Percentiles rank a stretch among this genome's conserved stretches.
phyloP scores from a whole-genome alignment of 2,113 vertebrate species.

The Ammospiza nelsoni region DNA sequence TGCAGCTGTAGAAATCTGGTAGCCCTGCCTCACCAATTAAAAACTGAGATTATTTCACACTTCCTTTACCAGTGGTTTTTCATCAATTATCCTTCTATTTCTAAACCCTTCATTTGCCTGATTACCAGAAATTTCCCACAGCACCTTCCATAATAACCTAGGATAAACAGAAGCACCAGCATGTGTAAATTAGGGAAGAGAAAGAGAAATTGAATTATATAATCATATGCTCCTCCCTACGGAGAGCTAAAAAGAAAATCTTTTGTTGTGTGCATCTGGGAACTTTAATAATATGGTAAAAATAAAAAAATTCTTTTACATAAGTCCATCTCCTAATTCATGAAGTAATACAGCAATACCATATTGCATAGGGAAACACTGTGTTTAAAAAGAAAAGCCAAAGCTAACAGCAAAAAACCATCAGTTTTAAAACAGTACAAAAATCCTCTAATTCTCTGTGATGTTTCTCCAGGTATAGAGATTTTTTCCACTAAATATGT shows the following conservation, averaged over 20 bases:
- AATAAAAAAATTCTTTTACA: neutral
- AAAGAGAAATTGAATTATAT: neutral
- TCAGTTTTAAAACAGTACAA: neutral
- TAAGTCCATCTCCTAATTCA: neutral
- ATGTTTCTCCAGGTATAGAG: neutral
- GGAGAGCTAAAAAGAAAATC: neutral
- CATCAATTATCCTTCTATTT: neutral
- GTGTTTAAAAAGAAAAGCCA: neutral
- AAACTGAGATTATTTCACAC: neutral
- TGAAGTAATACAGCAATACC: neutral
- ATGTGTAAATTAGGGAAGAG: neutral
- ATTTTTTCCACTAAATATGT: neutral
- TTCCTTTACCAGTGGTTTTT: neutral
- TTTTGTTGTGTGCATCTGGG: neutral
- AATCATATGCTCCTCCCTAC: neutral
- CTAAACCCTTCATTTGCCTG: neutral
- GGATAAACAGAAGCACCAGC: neutral
- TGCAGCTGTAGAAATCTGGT: neutral
- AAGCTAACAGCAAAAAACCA: neutral
- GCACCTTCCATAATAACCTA: neutral
- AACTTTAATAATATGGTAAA: neutral
- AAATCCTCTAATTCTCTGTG: neutral
- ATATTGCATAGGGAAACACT: neutral
- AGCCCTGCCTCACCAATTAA: neutral
- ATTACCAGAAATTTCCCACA: conserved; percentile 15